Evolutionary conservation across 2,888 invertebrate species (phyloP), one percentile per base, ranked within the genome.

Genomic region (Cosmia pyralina): DNA sequence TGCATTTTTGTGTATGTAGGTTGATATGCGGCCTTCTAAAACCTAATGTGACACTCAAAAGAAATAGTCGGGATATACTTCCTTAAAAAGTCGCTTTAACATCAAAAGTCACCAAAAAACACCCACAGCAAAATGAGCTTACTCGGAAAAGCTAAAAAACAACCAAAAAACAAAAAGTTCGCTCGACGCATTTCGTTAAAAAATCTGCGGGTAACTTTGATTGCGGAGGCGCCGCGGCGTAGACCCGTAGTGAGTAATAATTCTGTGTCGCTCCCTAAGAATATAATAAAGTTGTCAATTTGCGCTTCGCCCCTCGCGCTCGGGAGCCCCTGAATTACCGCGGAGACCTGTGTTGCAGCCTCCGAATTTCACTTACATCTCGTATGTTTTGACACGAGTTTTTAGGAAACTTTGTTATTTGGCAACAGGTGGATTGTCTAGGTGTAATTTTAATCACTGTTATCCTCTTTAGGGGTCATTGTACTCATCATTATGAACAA

Each of bases 271-370:
- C 77, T 76, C 85, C 81, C 87, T 77, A 80, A 77, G 88, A 88
- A 89, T 90, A 89, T 91, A 92, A 90, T 90, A 90, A 90, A 89
- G 86, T 88, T 87, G 84, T 85, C 89, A 90, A 91, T 91, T 90
- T 89, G 86, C 85, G 83, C 82, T 77, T 84, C 81, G 85, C 85
- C 88, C 86, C 85, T 80, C 75, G 64, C 71, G 46, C 72, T 69
- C 58, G 19, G 63, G 69, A 80, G 74, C 73, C 81, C 68, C 69
- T 74, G 77, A 86, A 86, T 86, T 87, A 87, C 85, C 82, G 75
- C 77, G 74, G 50, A 22, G n/a, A 44, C 52, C 57, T n/a, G 71
- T 71, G 76, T 74, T 81, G 66, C 64, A 46, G n/a, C 63, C 69
- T 75, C 79, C 58, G 71, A 76, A 76, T 76, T 79, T 68, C 69